Percentiles rank a stretch among this genome's conserved stretches.
Conservation (phyloP, 2,797 vertebrate species). For the Discoglossus pictus region DNA sequence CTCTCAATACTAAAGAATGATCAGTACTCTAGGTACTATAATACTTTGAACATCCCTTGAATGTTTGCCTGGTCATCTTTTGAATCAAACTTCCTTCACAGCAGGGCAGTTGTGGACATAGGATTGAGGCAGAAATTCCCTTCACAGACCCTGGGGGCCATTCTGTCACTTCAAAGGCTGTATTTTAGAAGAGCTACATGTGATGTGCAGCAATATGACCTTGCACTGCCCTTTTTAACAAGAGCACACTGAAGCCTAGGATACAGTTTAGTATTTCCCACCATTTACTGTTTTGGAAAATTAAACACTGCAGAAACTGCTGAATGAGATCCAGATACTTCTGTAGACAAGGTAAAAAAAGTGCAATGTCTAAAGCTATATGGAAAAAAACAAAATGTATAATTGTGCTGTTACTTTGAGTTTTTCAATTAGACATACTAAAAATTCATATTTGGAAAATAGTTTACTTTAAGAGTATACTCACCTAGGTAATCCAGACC, state of each 20-base stretch:
- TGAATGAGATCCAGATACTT: no score
- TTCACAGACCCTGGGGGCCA: constrained; percentile 13
- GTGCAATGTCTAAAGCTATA: no score
- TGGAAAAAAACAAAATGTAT: no score
- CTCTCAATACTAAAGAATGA: constrained; percentile 35
- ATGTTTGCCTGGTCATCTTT: constrained; percentile 9
- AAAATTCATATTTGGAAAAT: no score
- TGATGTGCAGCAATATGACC: constrained; percentile 18
- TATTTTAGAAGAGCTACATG: neutral
- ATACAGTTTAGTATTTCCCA: no score
- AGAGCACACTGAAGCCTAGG: no score
- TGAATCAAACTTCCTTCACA: constrained; percentile 20
- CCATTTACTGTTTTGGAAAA: neutral
- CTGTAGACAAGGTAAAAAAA: no score
- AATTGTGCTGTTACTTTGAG: no score
- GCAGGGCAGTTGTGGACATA: constrained; percentile 27
- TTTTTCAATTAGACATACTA: no score
- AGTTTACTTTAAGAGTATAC: no score
- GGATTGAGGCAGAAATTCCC: constrained; percentile 20
- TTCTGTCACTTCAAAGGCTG: constrained; percentile 26
- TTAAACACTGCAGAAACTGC: constrained; percentile 14
- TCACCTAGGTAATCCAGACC: no score
- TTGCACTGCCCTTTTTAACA: neutral
- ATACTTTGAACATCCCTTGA: constrained; percentile 33
- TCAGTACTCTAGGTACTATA: constrained; percentile 42